These are phyloP conservation scores for Amiota mariae DNA, from an alignment of 2,888 invertebrate genomes.

Conservation along the genomic window DNA sequence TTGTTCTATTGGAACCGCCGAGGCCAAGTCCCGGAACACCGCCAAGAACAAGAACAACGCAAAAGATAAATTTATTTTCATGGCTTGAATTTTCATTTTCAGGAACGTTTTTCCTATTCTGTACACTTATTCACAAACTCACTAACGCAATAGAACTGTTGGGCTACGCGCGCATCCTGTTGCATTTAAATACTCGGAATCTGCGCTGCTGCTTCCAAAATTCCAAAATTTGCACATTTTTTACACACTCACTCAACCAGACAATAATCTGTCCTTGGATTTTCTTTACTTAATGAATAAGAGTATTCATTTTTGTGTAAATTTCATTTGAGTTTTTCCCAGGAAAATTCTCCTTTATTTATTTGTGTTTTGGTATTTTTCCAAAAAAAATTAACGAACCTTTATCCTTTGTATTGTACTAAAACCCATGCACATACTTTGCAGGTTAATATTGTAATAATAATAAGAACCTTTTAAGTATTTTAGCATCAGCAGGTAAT, in stretches of 20 bases:
- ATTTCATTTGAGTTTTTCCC: conserved; percentile 10
- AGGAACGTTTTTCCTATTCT: conserved; percentile 14
- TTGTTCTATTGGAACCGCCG: conserved; percentile 35
- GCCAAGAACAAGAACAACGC: neutral
- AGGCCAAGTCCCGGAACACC: neutral
- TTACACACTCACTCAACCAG: neutral
- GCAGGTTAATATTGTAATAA: too few relatives aligned
- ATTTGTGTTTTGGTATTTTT: neutral
- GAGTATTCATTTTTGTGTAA: neutral
- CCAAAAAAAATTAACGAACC: neutral
- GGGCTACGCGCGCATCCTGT: conserved; percentile 7
- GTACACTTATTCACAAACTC: conserved; percentile 4
- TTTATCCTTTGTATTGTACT: neutral
- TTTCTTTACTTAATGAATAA: neutral
- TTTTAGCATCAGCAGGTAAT: conserved; percentile 19
- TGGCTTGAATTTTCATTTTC: neutral
- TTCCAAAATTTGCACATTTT: neutral
- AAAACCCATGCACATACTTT: too few relatives aligned
- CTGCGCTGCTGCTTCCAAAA: neutral
- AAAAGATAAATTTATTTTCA: too few relatives aligned
- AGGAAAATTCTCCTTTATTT: neutral
- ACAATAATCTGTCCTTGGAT: neutral
- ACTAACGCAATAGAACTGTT: conserved; percentile 31
- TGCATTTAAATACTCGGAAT: conserved; percentile 33
- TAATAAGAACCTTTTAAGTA: neutral